phyloP scores from a whole-genome alignment of 2,888 invertebrate species.

The Pyrochroa serraticornis region DNA sequence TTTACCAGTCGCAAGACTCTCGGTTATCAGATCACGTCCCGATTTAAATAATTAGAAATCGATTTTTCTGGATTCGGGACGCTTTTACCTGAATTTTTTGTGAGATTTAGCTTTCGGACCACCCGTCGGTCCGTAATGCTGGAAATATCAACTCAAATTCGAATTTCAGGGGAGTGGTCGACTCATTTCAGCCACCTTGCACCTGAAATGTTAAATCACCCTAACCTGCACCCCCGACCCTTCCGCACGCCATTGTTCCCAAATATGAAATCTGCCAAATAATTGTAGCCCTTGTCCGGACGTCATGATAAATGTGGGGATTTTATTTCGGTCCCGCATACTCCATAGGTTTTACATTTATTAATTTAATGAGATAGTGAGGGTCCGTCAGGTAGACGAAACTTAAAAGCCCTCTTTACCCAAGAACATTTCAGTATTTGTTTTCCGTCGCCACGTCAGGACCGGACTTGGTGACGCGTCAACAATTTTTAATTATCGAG shows the following conservation, averaged over 20 bases:
- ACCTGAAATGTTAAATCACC: conserved; percentile 49
- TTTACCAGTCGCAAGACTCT: background rate
- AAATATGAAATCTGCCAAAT: conserved; percentile 55
- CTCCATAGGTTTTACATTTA: conserved; percentile 23
- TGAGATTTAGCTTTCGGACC: conserved; percentile 34
- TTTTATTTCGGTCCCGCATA: conserved; percentile 35
- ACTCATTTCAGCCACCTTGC: conserved; percentile 54
- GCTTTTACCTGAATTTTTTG: conserved; percentile 29
- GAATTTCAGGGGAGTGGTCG: conserved; percentile 50
- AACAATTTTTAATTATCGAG: too few relatives aligned
- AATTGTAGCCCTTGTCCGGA: conserved; percentile 50
- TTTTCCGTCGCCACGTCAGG: background rate
- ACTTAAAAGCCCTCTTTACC: background rate
- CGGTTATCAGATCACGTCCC: too few relatives aligned
- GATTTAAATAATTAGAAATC: too few relatives aligned
- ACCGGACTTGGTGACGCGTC: too few relatives aligned
- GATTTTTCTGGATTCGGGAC: conserved; percentile 8
- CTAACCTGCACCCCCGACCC: conserved; percentile 36
- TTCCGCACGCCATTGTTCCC: conserved; percentile 43
- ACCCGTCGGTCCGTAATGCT: conserved; percentile 49
- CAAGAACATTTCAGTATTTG: background rate
- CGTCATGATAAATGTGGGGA: conserved; percentile 50
- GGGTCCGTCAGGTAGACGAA: conserved; percentile 4
- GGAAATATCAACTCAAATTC: conserved; percentile 46
- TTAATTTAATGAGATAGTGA: conserved; percentile 40